Conservation (phyloP, 2,888 invertebrate genomes). For the Marasmarcha lunaedactyla region DNA sequence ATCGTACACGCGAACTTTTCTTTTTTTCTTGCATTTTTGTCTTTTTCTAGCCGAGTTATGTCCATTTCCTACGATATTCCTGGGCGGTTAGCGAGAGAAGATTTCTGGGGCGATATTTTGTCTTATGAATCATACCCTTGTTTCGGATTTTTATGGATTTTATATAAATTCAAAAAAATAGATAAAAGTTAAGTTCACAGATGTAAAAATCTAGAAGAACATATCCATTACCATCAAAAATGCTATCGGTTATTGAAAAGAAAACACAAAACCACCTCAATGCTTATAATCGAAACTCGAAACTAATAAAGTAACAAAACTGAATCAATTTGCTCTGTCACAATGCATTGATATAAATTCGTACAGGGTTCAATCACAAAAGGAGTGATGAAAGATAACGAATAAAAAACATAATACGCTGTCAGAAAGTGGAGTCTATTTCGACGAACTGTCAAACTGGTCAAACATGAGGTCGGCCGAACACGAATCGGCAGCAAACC, state of each 20-base stretch:
- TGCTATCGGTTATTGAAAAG: slow-evolving; percentile 13
- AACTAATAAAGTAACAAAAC: slow-evolving; percentile 47
- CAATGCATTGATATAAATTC: slow-evolving; percentile 46
- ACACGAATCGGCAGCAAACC: slow-evolving; percentile 34
- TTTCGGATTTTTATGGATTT: too few relatives aligned
- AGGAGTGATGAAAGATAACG: slow-evolving; percentile 63
- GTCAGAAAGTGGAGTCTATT: slow-evolving; percentile 59
- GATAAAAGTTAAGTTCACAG: too few relatives aligned
- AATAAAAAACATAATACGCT: slow-evolving; percentile 62
- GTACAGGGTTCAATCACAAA: slow-evolving; percentile 55
- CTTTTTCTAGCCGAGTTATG: slow-evolving; percentile 20
- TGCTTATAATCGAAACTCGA: slow-evolving; percentile 21
- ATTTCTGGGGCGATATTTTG: not conserved
- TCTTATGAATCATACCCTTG: too few relatives aligned
- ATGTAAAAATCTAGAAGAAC: too few relatives aligned
- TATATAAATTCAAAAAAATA: too few relatives aligned
- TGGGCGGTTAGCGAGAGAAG: not conserved
- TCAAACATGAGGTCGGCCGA: slow-evolving; percentile 46
- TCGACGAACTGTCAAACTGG: slow-evolving; percentile 67
- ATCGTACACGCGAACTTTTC: slow-evolving; percentile 15
- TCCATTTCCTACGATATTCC: slow-evolving; percentile 18
- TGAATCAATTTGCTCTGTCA: slow-evolving; percentile 42
- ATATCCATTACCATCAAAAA: not conserved
- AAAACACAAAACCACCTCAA: slow-evolving; percentile 18
- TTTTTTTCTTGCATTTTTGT: slow-evolving; percentile 13